Evolutionary conservation across 2,888 invertebrate genomes (phyloP), one percentile per base, ranked within the genome.

Genomic region (Netelia inedita): DNA sequence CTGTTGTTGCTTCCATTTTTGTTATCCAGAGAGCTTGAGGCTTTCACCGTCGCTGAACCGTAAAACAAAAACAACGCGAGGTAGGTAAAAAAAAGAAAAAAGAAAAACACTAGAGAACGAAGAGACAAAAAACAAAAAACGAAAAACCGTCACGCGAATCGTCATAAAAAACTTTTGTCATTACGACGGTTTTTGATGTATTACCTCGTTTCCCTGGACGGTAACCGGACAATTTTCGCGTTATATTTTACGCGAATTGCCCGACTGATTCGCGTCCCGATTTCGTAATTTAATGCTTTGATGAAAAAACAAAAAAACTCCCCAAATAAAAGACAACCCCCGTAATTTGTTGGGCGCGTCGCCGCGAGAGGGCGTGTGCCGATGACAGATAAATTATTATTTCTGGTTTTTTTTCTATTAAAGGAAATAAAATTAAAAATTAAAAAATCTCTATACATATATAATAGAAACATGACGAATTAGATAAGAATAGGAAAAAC

Each of bases 51-150:
- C 23, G 63, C 46, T 74, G 46, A 50, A 74, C 14, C 74, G 59
- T 74, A 50, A 63, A 74, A 63, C 11, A 71, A 71, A 65, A 79
- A 61, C 46, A 71, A 57, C 65, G 41, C 55, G 50, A 19, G 50
- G 5, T 28, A 28, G 28, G 28, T 6, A 28, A 28, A 28, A 23
- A 28, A 28, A 28, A 28, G 5, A 28, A 28, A 28, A 3, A 3
- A 28, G 46, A 61, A 73, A 79, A 82, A 75, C n/a, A n/a, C n/a
- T n/a, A n/a, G n/a, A n/a, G n/a, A 76, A 65, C 35, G 61, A 79
- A 79, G 79, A 43, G 78, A 28, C 28, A 2, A 28, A 5, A 2
- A 28, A 28, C 2, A 28, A 28, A 28, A 28, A 28, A 28, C 3
- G 5, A 28, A 3, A 28, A 28, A 28, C 5, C 28, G 28, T 28